Percentiles rank a stretch among this genome's conserved stretches.
Evolutionary conservation across 2,113 vertebrate species (phyloP).

Genomic region (Grammatotria lemairii): DNA sequence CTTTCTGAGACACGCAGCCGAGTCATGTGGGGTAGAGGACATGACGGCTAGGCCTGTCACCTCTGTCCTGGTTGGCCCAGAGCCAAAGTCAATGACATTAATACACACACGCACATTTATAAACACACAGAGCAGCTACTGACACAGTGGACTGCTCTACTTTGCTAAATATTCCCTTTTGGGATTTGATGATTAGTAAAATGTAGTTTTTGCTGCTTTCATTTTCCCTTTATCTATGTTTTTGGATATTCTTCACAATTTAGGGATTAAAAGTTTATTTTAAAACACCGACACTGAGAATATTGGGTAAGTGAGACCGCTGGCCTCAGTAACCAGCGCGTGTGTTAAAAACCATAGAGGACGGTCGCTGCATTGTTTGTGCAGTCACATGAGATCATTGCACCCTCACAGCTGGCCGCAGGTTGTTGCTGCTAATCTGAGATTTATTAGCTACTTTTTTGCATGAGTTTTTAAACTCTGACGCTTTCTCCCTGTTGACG

Average conservation of each 20-base stretch:
- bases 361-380: not conserved
- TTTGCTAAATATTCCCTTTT: not conserved
- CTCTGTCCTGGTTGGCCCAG: conserved; percentile 35
- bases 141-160: not conserved
- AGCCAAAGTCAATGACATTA: not conserved
- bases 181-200: not conserved
- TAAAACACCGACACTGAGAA: not conserved
- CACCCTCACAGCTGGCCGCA: not conserved
- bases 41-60: not conserved
- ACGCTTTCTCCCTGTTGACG: not conserved
- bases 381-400: not conserved
- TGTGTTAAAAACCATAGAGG: not conserved
- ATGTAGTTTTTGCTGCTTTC: not conserved
- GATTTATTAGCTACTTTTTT: not conserved
- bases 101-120: not conserved
- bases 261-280: not conserved
- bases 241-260: not conserved
- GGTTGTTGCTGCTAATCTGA: not conserved
- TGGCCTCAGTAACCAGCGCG: not conserved
- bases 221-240: not conserved
- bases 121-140: not conserved
- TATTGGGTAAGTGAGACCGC: not conserved
- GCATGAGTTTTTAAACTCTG: not conserved
- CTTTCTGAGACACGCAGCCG: conserved; percentile 9
- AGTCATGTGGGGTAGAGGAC: conserved; percentile 42